These are phyloP conservation scores for Porites rus DNA, from an alignment of 92 coral and sea anemone species.

Conservation along the genomic window DNA sequence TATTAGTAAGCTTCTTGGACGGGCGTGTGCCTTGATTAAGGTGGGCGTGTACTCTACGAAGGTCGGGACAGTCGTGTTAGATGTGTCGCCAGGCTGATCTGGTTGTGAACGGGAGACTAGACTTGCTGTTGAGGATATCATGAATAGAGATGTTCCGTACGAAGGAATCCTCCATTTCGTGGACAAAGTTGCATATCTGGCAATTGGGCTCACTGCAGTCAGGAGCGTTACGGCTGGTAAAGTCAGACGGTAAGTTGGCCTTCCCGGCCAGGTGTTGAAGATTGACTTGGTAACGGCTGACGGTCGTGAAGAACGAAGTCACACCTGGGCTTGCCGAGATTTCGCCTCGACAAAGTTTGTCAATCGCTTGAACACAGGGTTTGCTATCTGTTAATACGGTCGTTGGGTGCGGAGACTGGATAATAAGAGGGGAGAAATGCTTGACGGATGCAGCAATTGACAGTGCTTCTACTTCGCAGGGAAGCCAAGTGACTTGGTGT, in stretches of 20 bases:
- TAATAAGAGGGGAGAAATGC: constrained; percentile 68
- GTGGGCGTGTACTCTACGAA: constrained; percentile 56
- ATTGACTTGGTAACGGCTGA: constrained; percentile 63
- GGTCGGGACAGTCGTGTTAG: constrained; percentile 57
- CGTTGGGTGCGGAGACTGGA: constrained; percentile 59
- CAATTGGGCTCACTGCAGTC: constrained; percentile 56
- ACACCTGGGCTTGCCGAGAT: constrained; percentile 70
- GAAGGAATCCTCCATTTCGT: constrained; percentile 53
- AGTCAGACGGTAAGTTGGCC: constrained; percentile 62
- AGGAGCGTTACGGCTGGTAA: constrained; percentile 76
- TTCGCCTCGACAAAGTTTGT: constrained; percentile 62
- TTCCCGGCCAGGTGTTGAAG: constrained; percentile 64
- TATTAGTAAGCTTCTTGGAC: constrained; percentile 43
- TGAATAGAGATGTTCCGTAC: constrained; percentile 55
- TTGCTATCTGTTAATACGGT: constrained; percentile 44
- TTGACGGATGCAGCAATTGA: constrained; percentile 55
- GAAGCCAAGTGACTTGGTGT: constrained; percentile 73
- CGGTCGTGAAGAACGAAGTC: constrained; percentile 56
- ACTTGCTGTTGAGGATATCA: constrained; percentile 36
- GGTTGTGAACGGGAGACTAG: constrained; percentile 30
- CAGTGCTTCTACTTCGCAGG: constrained; percentile 70
- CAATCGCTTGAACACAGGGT: constrained; percentile 67
- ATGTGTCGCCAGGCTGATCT: constrained; percentile 59
- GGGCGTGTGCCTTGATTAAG: constrained; percentile 60
- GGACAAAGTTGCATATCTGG: constrained; percentile 60